Base-by-base conservation (phyloP, 2,888 invertebrate genomes). In the Hyles lineata region DNA sequence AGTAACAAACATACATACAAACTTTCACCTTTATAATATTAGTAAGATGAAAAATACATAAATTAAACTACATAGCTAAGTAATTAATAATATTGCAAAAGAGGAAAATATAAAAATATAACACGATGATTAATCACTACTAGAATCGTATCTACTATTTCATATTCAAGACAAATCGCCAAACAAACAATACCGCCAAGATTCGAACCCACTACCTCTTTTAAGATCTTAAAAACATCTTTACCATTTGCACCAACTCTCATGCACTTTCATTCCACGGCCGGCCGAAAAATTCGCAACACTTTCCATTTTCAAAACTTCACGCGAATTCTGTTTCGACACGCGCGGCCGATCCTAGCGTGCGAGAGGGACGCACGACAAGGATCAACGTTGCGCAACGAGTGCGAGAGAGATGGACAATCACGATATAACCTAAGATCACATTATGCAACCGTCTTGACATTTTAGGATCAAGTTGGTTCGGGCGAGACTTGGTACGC, bases 281-380 rank as follows among this genome's bases (percentile, higher is more conserved):
- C 58, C 29, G 25, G 63, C 58, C 52, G 59, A 73, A 73, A 75
- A 72, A 59, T 23, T 72, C 72, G 60, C 32, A 35, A 43, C 70
- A 73, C 72, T 72, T 74, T 76, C 74, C 55, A 23, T 43, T 43
- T 67, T 73, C 52, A 67, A 70, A 72, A 74, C 73, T 73, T 58
- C 23, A 62, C 43, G n/a, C 63, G 35, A 62, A 63, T 74, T 75
- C 69, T 59, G 63, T 75, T 75, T 76, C 72, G 62, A 62, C 50
- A 23, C 69, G 69, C 62, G 58, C 67, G 32, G 29, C 52, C n/a
- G 32, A 70, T 55, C n/a, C 70, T 32, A 58, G 29, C 52, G 72
- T 70, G 70, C 59, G 71, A 74, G 67, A 23, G 74, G 70, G 71
- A 74, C 43, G 21, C 52, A 35, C 55, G 32, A 55, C 58, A 29